A percentile compares a stretch with the other conserved stretches of the same genome.
Conservation (phyloP, 2,113 vertebrate genomes). For the Natator depressus region DNA sequence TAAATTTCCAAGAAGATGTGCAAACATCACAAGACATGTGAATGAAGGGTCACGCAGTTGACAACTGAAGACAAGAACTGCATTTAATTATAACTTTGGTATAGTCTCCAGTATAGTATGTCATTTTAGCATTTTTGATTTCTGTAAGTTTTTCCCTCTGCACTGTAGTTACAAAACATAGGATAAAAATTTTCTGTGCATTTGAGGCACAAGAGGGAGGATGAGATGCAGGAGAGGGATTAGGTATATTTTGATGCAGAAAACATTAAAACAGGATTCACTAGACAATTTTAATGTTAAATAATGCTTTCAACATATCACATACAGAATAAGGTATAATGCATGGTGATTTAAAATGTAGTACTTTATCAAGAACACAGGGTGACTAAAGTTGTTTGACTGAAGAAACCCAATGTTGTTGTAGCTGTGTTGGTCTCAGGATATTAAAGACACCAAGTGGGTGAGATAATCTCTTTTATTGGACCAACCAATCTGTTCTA, state of each 20-base stretch:
- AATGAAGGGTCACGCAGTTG: not conserved
- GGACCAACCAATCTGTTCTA: not conserved
- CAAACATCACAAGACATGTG: not conserved
- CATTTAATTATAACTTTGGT: slow-evolving; percentile 2
- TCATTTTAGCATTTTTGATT: not conserved
- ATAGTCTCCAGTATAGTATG: not conserved
- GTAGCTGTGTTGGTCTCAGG: not conserved
- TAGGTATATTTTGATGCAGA: not conserved
- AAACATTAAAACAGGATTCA: not conserved
- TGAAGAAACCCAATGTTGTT: not conserved
- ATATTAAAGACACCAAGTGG: not conserved
- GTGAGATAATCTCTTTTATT: not conserved
- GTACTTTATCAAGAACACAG: not conserved
- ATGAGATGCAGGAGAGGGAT: not conserved
- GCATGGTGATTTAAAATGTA: not conserved
- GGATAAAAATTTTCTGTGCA: not conserved
- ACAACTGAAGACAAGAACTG: slow-evolving; percentile 27
- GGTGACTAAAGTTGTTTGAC: not conserved
- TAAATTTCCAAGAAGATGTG: slow-evolving; percentile 1
- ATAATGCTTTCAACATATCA: not conserved
- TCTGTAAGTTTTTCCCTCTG: not conserved
- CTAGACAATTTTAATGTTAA: not conserved
- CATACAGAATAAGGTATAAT: not conserved
- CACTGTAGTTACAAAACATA: not conserved
- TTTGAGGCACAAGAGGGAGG: not conserved